Base-by-base conservation (phyloP, 2,113 vertebrate species). In the Mormyrus iriodes region DNA sequence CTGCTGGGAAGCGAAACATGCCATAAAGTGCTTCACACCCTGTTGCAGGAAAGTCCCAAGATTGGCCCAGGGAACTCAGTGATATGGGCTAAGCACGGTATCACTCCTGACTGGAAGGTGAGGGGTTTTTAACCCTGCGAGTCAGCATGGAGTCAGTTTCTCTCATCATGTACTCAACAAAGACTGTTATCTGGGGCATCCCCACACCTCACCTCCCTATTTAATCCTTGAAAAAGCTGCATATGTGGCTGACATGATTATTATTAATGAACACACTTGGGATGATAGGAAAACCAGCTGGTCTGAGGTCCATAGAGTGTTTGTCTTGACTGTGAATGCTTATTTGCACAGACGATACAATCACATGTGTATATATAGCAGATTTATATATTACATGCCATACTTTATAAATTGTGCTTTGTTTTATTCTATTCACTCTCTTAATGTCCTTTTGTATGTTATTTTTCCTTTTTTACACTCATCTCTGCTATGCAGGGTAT, bases 1-100 rank as follows among this genome's bases (percentile, higher is more conserved):
- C 91, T 92, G 93, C 90, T 89, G 91, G 85, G 31, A 82, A 90
- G 12, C 12, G 35, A 3, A 31, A 55, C 2, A 4, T 31, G n/a
- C 31, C 65, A 90, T 89, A 88, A 24, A 49, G 90, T 90, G 87
- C 88, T 88, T 89, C 90, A 9, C 12, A 9, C 4, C 89, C 91
- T n/a, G 24, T 39, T 88, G 88, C 31, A 92, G 73, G 73, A 84
- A 90, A 58, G 31, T 61, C 53, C 86, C 53, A 61, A 51, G 39
- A 24, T 5, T 84, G 19, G 24, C 3, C 3, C 9, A 90, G 89
- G 58, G 89, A 79, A 17, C 13, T 35, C 73, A 79, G 73, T 39
- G n/a, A 31, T 35, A 79, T 19, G 31, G 73, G 73, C 73, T 19
- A 19, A 69, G 10, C n/a, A 27, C 61, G 10, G 27, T 12, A 69